Evolutionary conservation across 2,113 vertebrate genomes (phyloP), one percentile per base, ranked within the genome.

Genomic region (Ptilonorhynchus violaceus): DNA sequence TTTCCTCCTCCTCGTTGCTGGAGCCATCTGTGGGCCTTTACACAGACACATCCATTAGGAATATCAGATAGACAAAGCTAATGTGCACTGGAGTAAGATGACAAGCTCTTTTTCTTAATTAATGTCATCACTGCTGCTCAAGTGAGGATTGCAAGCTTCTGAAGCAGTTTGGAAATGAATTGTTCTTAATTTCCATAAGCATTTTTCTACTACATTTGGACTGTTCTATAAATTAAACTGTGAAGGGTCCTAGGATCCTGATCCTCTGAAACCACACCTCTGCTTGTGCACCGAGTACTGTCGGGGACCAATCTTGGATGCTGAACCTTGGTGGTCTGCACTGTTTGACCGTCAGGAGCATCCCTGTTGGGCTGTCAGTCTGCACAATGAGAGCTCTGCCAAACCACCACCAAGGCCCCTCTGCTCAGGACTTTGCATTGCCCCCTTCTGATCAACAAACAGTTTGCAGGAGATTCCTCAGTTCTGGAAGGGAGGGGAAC

Each of bases 21-120:
- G 84, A 95, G 66, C 96, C 95, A 95, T 93, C 95, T 96, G 90
- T 91, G 80, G 73, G 76, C 44, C 86, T 94, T 94, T 91, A 89
- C 42, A 58, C 77, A 96, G 89, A 88, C 60, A 85, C 74, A 89
- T 89, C 84, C 89, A 92, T 95, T 96, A 94, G 92, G 89, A 96
- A 91, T 95, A 95, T 82, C 78, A 93, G 92, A 86, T 13, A 94
- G 91, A 91, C 82, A 87, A 91, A 93, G 47, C 72, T 92, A 94
- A 94, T 81, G 64, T 80, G 52, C 27, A 44, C 46, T 80, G 75
- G 60, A 93, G 47, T 74, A 94, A 94, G 74, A 88, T 75, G 55
- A 92, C 87, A 93, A 68, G 63, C 35, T 86, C 58, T 7, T 95
- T 69, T 76, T 56, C 87, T 89, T 95, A 94, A 94, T 96, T 96